Conservation (phyloP, 2,888 invertebrate species). For the Oxyteleia sp. region DNA sequence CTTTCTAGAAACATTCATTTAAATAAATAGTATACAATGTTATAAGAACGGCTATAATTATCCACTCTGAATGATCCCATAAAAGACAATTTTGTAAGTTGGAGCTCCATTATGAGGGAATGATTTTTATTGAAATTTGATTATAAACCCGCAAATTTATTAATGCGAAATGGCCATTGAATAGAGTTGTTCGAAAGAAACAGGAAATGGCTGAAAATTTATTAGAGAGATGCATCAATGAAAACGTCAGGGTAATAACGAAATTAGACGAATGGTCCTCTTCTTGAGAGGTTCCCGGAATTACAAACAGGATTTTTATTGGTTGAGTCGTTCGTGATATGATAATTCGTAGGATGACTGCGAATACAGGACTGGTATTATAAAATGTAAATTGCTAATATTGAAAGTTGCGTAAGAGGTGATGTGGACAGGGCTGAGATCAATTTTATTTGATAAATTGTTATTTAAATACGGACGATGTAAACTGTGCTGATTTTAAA, state of each 20-base stretch:
- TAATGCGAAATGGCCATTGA: slow-evolving; percentile 37
- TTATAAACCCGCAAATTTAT: slow-evolving; percentile 39
- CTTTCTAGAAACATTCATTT: too few relatives aligned
- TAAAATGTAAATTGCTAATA: slow-evolving; percentile 37
- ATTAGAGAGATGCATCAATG: slow-evolving; percentile 43
- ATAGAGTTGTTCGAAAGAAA: slow-evolving; percentile 31
- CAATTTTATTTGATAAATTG: slow-evolving; percentile 46
- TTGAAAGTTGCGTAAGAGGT: slow-evolving; percentile 29
- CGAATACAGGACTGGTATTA: slow-evolving; percentile 21
- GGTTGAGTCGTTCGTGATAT: slow-evolving; percentile 29
- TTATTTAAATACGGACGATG: slow-evolving; percentile 17
- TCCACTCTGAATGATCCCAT: slow-evolving; percentile 29
- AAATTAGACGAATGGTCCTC: slow-evolving; percentile 38
- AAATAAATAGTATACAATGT: too few relatives aligned
- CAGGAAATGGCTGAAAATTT: slow-evolving; percentile 43
- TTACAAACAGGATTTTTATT: slow-evolving; percentile 39
- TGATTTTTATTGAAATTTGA: slow-evolving; percentile 43
- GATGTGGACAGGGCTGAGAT: slow-evolving; percentile 9
- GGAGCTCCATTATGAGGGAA: slow-evolving; percentile 25
- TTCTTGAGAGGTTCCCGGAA: slow-evolving; percentile 38
- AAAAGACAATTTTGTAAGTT: slow-evolving; percentile 33
- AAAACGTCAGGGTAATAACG: slow-evolving; percentile 35
- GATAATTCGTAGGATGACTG: slow-evolving; percentile 28
- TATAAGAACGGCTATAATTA: too few relatives aligned
- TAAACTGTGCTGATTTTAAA: too few relatives aligned